Percentiles rank a stretch among this genome's conserved stretches.
Conservation (phyloP, 2,888 invertebrate genomes). For the Perizoma flavofasciatum region DNA sequence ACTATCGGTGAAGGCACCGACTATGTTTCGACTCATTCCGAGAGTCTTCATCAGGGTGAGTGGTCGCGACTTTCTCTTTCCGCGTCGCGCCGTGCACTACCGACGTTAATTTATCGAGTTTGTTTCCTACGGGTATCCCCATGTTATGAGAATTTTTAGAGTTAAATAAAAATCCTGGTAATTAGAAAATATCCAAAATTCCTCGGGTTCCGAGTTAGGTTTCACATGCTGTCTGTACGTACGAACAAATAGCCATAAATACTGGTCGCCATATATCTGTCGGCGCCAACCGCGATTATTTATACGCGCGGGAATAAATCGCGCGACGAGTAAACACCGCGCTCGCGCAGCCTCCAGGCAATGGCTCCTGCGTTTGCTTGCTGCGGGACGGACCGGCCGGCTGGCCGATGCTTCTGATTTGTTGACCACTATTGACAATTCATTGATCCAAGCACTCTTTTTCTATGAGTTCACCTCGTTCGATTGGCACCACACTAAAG, state of each 20-base stretch:
- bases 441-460: slow-evolving; percentile 4
- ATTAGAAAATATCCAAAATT: too few relatives aligned
- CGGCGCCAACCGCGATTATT: slow-evolving; percentile 52
- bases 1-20: too few relatives aligned
- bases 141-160: too few relatives aligned
- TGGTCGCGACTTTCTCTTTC: too few relatives aligned
- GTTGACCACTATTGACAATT: background rate
- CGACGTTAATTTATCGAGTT: too few relatives aligned
- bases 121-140: too few relatives aligned
- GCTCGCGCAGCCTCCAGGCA: slow-evolving; percentile 52
- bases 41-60: too few relatives aligned
- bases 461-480: too few relatives aligned
- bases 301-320: slow-evolving; percentile 70
- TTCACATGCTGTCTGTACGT: slow-evolving; percentile 4
- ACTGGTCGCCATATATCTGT: slow-evolving; percentile 24
- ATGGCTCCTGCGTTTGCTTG: slow-evolving; percentile 26
- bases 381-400: slow-evolving; percentile 12
- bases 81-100: too few relatives aligned
- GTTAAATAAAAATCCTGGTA: too few relatives aligned
- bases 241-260: slow-evolving; percentile 23
- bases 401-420: slow-evolving; percentile 37
- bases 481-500: too few relatives aligned
- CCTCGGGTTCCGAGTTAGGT: background rate
- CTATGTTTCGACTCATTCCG: too few relatives aligned
- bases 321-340: slow-evolving; percentile 62